These are phyloP conservation scores for Bellardia bayeri DNA, from an alignment of 2,888 invertebrate genomes.

Conservation along the genomic window DNA sequence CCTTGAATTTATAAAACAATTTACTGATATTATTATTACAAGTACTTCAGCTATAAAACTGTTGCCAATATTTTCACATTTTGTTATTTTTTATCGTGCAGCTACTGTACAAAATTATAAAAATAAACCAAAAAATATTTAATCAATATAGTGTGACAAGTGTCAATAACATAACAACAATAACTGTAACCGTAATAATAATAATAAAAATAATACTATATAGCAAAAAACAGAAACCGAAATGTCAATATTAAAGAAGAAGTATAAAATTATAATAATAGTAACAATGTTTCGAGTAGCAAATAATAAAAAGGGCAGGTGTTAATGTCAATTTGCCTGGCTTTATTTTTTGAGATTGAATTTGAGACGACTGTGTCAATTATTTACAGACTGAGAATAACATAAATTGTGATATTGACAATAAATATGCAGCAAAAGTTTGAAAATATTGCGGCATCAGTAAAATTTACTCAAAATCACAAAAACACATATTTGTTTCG, in stretches of 20 bases:
- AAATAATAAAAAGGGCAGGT: neutral
- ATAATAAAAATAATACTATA: neutral
- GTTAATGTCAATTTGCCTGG: neutral
- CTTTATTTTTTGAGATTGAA: neutral
- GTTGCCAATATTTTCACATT: neutral
- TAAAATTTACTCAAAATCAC: no score
- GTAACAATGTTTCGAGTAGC: neutral
- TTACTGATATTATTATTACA: neutral
- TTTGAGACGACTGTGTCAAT: neutral
- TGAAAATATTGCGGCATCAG: no score
- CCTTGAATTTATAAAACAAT: neutral
- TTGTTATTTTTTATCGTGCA: conserved; percentile 8
- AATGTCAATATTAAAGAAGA: neutral
- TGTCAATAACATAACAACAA: conserved; percentile 37
- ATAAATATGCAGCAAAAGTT: no score
- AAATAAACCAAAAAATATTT: conserved; percentile 15
- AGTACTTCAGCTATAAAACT: neutral
- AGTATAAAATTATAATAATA: neutral
- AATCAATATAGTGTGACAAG: conserved; percentile 60
- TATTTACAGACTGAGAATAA: neutral
- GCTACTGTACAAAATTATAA: neutral
- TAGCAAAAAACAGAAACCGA: neutral
- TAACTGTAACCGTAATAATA: neutral
- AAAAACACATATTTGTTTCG: no score
- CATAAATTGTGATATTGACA: no score